Percentiles rank a stretch among this genome's conserved stretches.
Conservation (phyloP, 2,797 vertebrate genomes). For the Pteropus rufus region DNA sequence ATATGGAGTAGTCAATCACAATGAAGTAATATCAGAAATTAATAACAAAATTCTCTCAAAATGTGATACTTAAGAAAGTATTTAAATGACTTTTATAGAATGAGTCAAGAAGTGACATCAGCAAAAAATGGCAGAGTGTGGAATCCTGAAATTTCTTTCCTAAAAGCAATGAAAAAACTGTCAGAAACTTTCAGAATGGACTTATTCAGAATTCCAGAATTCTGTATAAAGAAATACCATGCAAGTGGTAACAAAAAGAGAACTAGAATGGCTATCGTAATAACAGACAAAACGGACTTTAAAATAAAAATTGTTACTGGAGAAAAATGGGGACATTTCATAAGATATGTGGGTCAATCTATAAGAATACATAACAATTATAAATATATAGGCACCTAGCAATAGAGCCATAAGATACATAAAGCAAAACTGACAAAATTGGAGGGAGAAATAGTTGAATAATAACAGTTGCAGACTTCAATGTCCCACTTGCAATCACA, state of each 20-base stretch:
- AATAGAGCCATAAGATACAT: background rate
- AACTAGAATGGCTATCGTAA: background rate
- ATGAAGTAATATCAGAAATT: constrained; percentile 2
- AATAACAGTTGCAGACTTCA: background rate
- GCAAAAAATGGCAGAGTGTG: background rate
- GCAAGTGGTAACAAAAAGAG: background rate
- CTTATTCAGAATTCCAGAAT: background rate
- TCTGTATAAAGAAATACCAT: background rate
- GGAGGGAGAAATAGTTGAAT: background rate
- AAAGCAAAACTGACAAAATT: constrained; percentile 28
- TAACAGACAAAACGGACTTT: background rate
- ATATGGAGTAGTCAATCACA: background rate
- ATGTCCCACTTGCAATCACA: background rate
- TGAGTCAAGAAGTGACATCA: background rate
- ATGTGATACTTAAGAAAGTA: background rate
- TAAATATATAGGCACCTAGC: background rate
- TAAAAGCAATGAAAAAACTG: background rate
- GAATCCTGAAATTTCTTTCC: background rate
- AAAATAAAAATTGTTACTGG: background rate
- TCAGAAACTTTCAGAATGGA: background rate
- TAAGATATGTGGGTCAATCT: background rate
- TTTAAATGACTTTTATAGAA: background rate
- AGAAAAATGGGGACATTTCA: background rate
- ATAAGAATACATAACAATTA: background rate
- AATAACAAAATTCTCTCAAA: background rate